phyloP scores from a whole-genome alignment of 2,888 invertebrate genomes.

The Carpatolechia fugitivella region DNA sequence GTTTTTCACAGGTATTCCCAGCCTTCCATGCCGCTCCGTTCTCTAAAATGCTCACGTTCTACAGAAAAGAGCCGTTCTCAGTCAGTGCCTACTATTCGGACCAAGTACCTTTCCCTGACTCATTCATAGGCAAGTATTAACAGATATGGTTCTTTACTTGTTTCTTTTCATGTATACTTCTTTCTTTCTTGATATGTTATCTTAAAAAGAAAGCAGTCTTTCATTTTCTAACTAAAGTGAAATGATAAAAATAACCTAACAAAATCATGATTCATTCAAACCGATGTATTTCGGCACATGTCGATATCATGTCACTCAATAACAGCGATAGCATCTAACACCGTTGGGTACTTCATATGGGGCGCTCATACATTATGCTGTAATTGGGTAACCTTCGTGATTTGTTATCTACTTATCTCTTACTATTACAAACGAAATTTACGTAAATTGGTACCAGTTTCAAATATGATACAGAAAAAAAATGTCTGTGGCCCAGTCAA shows the following conservation, averaged over 20 bases:
- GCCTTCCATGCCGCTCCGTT: conserved; percentile 94
- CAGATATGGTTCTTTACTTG: neutral
- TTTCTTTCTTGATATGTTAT: too few species aligned
- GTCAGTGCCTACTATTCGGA: conserved; percentile 91
- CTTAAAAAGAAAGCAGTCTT: too few species aligned
- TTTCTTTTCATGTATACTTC: too few species aligned
- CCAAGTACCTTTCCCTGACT: conserved; percentile 86
- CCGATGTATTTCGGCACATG: neutral
- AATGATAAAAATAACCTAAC: neutral
- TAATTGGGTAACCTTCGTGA: neutral
- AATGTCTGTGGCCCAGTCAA: too few species aligned
- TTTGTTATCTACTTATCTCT: neutral
- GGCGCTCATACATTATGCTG: neutral
- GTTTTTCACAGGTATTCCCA: conserved; percentile 83
- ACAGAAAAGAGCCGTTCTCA: conserved; percentile 92
- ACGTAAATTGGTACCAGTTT: too few species aligned
- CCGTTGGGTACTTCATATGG: neutral
- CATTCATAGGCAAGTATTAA: conserved; percentile 85
- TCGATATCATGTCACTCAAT: conserved; percentile 1
- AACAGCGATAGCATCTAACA: conserved; percentile 2
- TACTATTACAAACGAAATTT: too few species aligned
- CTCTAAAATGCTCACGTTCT: conserved; percentile 96
- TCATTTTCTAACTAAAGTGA: too few species aligned
- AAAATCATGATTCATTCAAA: neutral
- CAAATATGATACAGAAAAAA: too few species aligned